Base-by-base conservation (phyloP, 1,140 invertebrate genomes). In the Phortica variegata region DNA sequence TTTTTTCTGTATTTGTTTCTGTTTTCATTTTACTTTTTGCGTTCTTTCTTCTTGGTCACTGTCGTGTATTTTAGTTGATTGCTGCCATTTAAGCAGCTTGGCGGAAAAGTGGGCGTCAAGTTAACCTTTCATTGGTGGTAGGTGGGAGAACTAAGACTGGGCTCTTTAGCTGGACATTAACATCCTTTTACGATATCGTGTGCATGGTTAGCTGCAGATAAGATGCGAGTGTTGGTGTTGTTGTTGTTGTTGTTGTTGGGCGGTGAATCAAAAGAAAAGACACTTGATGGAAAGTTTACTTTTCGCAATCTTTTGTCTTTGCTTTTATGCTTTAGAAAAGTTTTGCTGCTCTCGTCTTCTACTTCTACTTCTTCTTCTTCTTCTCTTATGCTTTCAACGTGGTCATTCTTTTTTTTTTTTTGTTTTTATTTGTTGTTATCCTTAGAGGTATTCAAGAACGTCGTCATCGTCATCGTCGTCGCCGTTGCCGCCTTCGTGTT, bases 1-100 rank as follows among this genome's bases (percentile, higher is more conserved):
- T 66, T 65, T 63, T 48, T 65, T 68, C 61, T 65, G 61, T 65
- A 63, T 60, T 65, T 68, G n/a, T n/a, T n/a, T n/a, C n/a, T n/a
- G n/a, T n/a, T n/a, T n/a, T n/a, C n/a, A n/a, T n/a, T n/a, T n/a
- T n/a, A n/a, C n/a, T n/a, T 31, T 12, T 31, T 31, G 7, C 29
- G 7, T 7, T 31, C 29, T 31, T 31, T 7, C 31, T 33, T 36
- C 56, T 54, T 41, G 49, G 55, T 43, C 34, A 43, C 52, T 48
- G 9, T 17, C 42, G 43, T 29, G 36, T n/a, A n/a, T n/a, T n/a
- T n/a, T n/a, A n/a, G n/a, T n/a, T n/a, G n/a, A n/a, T n/a, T n/a
- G n/a, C n/a, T n/a, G n/a, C n/a, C n/a, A n/a, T n/a, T n/a, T n/a
- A n/a, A n/a, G n/a, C n/a, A n/a, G n/a, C n/a, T n/a, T n/a, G n/a